A percentile compares a stretch with the other conserved stretches of the same genome.
Evolutionary conservation across 2,888 invertebrate genomes (phyloP).

Genomic region (Cancer borealis): DNA sequence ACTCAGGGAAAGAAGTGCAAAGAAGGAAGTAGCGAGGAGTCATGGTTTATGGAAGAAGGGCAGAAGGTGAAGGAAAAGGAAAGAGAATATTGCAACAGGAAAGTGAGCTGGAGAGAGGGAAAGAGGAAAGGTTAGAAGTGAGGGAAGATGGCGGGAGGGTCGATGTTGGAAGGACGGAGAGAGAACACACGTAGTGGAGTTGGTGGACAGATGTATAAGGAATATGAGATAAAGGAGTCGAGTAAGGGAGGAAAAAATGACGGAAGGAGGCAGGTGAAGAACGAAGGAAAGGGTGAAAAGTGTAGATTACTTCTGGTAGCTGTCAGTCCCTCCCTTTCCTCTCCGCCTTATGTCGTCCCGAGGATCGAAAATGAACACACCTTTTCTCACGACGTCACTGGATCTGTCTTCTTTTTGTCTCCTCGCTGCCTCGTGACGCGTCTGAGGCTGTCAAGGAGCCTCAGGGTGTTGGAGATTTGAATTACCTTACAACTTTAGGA

Average conservation of each 20-base stretch:
- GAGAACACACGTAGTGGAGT: too few relatives aligned
- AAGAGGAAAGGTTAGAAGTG: not conserved
- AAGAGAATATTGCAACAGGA: not conserved
- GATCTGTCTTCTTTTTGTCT: not conserved
- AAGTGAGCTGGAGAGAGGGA: not conserved
- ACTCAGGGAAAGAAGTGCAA: too few relatives aligned
- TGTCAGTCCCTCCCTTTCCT: not conserved
- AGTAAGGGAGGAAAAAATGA: not conserved
- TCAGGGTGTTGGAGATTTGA: not conserved
- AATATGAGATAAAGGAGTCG: not conserved
- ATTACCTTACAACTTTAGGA: not conserved
- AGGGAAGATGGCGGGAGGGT: not conserved
- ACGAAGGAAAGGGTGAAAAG: not conserved
- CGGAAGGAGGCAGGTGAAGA: not conserved
- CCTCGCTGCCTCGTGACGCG: not conserved
- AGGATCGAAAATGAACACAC: not conserved
- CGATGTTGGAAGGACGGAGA: not conserved
- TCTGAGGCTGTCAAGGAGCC: constrained; percentile 10
- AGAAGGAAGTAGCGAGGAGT: too few relatives aligned
- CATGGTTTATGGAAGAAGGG: too few relatives aligned
- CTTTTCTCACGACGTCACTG: constrained; percentile 20
- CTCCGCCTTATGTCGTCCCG: not conserved
- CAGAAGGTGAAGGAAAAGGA: not conserved
- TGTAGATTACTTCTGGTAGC: constrained; percentile 20
- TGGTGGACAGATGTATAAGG: too few relatives aligned